Evolutionary conservation across 2,888 invertebrate genomes (phyloP), one percentile per base, ranked within the genome.

Genomic region (Perizoma affinitatum): DNA sequence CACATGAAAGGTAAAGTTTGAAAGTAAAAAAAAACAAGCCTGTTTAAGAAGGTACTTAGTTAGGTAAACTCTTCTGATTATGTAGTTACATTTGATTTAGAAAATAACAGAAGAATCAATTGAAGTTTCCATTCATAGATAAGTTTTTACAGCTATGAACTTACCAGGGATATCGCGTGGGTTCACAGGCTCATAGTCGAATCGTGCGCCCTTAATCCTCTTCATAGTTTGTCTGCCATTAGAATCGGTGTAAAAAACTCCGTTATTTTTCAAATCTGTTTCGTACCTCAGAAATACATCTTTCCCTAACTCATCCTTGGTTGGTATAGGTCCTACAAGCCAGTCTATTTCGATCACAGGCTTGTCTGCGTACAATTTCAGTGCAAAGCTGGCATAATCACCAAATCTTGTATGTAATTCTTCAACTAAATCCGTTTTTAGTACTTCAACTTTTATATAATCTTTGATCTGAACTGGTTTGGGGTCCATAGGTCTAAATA

Each of bases 171-270:
- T 67, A 0, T 65, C 66, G 6, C 82, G 79, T 3, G 67, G 33
- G 3, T 73, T 75, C 0, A 67, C 46, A 0, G 79, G 76, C 0
- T 68, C 68, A 35, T 77, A 87, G 0, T 73, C 74, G 0, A 82
- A 68, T 40, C 84, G 63, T 0, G 86, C 86, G 74, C 96, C 93
- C 38, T 94, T 87, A 0, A 93, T 90, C 47, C 98, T 91, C 74
- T 95, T 94, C 0, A 98, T 76, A 77, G 96, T 95, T 87, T 98
- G 97, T 0, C 98, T 91, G 0, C 98, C 99, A 86, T 99, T 99
- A 0, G 97, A 95, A 80, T 99, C 99, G 0, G 98, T 99, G 80
- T 95, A 98, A 83, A 98, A 99, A 0, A 87, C 87, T 0, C 93
- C 93, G 0, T 93, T 78, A 0, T 95, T 95, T 0, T 88, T 75